Conservation (phyloP, 2,797 vertebrate species). For the Acanthopagrus latus region DNA sequence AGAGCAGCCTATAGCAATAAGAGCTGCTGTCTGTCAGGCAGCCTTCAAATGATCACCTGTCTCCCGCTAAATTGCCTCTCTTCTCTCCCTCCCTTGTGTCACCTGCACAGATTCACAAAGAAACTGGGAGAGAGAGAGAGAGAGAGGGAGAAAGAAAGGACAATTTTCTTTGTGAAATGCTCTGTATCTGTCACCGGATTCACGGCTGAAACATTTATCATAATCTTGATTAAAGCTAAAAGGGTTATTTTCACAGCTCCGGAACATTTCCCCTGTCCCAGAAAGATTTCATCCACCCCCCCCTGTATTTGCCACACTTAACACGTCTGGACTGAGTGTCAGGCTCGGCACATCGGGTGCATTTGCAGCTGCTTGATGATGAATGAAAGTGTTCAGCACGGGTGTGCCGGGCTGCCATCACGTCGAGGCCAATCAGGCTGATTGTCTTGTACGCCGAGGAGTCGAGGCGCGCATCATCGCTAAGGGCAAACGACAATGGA, state of each 20-base stretch:
- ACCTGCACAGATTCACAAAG: constrained; percentile 79
- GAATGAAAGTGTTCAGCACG: constrained; percentile 49
- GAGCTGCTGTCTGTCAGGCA: constrained; percentile 78
- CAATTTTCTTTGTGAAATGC: constrained; percentile 79
- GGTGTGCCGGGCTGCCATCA: constrained; percentile 30
- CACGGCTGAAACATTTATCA: constrained; percentile 84
- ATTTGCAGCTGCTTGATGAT: constrained; percentile 65
- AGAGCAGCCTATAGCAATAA: constrained; percentile 76
- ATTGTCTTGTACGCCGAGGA: constrained; percentile 58
- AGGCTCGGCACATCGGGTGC: constrained; percentile 38
- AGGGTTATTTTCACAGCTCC: constrained; percentile 58
- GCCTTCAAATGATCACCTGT: constrained; percentile 86
- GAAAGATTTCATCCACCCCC: constrained; percentile 44
- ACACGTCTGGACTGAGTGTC: constrained; percentile 57
- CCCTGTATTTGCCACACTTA: constrained; percentile 53
- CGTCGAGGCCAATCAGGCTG: constrained; percentile 58
- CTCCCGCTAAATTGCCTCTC: constrained; percentile 82
- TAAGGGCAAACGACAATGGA: constrained; percentile 21
- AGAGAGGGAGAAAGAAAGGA: constrained; percentile 30
- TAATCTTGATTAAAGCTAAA: constrained; percentile 81
- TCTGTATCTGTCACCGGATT: constrained; percentile 79
- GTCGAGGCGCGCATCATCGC: constrained; percentile 25
- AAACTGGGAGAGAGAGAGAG: constrained; percentile 11
- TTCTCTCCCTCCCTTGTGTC: constrained; percentile 69
- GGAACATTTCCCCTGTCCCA: constrained; percentile 48